Percentiles rank a stretch among this genome's conserved stretches.
Evolutionary conservation across 2,797 vertebrate species (phyloP).

Genomic region (Enteromius mattozi): DNA sequence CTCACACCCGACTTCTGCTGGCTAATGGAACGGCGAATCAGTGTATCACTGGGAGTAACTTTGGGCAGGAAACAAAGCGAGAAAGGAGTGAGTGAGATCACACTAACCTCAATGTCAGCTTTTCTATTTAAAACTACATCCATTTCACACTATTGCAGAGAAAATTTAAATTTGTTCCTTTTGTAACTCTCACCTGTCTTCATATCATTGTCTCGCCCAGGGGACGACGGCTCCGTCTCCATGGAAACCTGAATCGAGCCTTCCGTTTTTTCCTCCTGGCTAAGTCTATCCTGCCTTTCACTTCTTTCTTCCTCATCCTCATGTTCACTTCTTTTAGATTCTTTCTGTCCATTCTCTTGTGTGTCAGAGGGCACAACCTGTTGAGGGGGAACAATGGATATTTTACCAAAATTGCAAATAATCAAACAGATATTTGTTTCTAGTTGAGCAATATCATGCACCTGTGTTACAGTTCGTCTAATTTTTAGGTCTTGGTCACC

Average conservation of each 20-base stretch:
- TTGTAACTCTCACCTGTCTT: conserved; percentile 79
- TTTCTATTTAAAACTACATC: not conserved
- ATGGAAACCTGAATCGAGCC: conserved; percentile 71
- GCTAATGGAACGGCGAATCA: conserved; percentile 88
- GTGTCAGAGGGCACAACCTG: conserved; percentile 86
- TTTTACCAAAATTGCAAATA: not conserved
- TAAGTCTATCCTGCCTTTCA: conserved; percentile 61
- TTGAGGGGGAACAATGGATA: not conserved
- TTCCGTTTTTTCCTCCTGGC: conserved; percentile 69
- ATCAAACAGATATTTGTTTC: not conserved
- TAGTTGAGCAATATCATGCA: conserved; percentile 45
- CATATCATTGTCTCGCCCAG: conserved; percentile 81
- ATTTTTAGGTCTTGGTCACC: conserved; percentile 89
- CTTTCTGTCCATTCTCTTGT: conserved; percentile 89
- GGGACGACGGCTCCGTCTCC: conserved; percentile 76
- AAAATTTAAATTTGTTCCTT: not conserved
- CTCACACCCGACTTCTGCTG: conserved; percentile 89
- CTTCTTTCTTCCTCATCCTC: conserved; percentile 74
- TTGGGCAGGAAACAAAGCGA: not conserved
- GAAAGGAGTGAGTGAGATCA: not conserved
- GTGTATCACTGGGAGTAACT: conserved; percentile 84
- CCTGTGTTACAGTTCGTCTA: conserved; percentile 92
- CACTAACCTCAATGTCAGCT: not conserved
- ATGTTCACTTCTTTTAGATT: conserved; percentile 71
- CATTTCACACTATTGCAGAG: not conserved